These are phyloP conservation scores for Platerodrilus igneus DNA, from an alignment of 2,888 invertebrate genomes.

Conservation along the genomic window DNA sequence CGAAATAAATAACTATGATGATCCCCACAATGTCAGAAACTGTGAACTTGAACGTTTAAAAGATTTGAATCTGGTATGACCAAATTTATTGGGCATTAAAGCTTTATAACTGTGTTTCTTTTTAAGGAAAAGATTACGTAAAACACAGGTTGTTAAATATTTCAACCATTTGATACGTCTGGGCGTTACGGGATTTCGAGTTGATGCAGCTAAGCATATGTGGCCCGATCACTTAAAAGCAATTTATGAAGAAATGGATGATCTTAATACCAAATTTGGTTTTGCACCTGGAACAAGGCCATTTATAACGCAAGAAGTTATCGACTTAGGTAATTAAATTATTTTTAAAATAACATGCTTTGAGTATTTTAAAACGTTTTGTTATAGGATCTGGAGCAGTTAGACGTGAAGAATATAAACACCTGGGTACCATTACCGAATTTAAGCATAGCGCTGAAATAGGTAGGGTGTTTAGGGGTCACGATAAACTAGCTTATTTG, in stretches of 20 bases:
- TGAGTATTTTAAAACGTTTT: no score
- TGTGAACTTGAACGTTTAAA: constrained; percentile 58
- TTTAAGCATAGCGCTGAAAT: constrained; percentile 59
- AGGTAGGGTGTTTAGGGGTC: constrained; percentile 54
- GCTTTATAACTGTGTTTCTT: no score
- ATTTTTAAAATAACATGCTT: no score
- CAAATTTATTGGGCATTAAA: background rate
- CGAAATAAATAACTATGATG: constrained; percentile 61
- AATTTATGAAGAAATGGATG: constrained; percentile 59
- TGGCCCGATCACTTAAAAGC: constrained; percentile 65
- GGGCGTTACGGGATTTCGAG: constrained; percentile 76
- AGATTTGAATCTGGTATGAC: constrained; percentile 70
- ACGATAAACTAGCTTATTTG: constrained; percentile 62
- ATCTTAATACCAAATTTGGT: constrained; percentile 61
- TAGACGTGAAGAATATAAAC: constrained; percentile 44
- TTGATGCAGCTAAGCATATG: constrained; percentile 78
- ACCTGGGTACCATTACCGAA: constrained; percentile 66
- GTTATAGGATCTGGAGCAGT: constrained; percentile 43
- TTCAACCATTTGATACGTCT: constrained; percentile 60
- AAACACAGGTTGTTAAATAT: constrained; percentile 58
- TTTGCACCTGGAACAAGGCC: constrained; percentile 62
- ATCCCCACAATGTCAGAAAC: constrained; percentile 56
- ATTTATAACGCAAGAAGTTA: constrained; percentile 73
- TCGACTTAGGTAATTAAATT: no score
- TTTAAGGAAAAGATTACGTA: constrained; percentile 49